Conservation (phyloP, 1,140 invertebrate genomes). For the Nephila pilipes region DNA sequence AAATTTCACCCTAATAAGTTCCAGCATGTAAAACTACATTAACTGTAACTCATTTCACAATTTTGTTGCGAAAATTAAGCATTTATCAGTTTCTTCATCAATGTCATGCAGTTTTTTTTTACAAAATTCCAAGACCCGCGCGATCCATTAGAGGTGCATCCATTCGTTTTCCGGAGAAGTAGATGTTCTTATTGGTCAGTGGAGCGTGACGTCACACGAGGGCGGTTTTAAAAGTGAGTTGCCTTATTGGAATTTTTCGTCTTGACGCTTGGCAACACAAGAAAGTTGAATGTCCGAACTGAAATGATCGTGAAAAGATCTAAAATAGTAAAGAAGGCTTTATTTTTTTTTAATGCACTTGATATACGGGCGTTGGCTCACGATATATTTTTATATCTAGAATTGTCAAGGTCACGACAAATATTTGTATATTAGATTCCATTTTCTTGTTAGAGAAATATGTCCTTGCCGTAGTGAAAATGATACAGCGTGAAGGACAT, state of each 20-base stretch:
- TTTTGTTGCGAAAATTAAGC: too few species aligned
- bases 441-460: not conserved
- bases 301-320: conserved; percentile 10
- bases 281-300: conserved; percentile 65
- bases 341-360: not conserved
- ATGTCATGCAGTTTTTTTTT: not conserved
- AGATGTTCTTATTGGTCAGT: conserved; percentile 57
- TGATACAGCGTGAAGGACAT: not conserved
- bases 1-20: too few species aligned
- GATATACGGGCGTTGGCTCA: not conserved
- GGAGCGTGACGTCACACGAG: conserved; percentile 68
- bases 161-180: not conserved
- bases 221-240: conserved; percentile 69
- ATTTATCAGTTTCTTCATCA: conserved; percentile 7
- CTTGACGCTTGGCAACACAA: conserved; percentile 68
- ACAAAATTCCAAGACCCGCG: not conserved
- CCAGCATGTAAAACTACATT: too few species aligned
- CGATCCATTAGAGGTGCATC: conserved; percentile 26
- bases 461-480: conserved; percentile 3
- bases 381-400: not conserved
- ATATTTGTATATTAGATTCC: conserved; percentile 33
- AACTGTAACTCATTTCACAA: too few species aligned
- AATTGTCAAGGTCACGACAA: conserved; percentile 31
- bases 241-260: conserved; percentile 66
- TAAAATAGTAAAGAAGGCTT: conserved; percentile 1